These are phyloP conservation scores for Achroia grisella DNA, from an alignment of 1,140 invertebrate genomes.

Conservation along the genomic window DNA sequence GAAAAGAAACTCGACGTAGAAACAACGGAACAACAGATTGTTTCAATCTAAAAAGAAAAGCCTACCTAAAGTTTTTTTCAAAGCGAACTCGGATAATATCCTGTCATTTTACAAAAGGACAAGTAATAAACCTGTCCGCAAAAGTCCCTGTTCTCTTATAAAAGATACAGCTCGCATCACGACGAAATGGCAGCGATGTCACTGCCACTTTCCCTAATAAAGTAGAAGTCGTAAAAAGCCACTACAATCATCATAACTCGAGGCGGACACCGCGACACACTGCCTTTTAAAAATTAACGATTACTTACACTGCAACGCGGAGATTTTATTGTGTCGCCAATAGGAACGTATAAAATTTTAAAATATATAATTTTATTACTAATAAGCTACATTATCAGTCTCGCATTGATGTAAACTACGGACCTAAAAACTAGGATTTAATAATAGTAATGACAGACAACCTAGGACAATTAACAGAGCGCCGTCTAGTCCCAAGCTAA, in stretches of 20 bases:
- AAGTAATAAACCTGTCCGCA: conserved; percentile 39
- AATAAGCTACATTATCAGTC: no score
- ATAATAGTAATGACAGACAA: no score
- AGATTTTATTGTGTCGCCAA: conserved; percentile 3
- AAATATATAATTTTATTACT: no score
- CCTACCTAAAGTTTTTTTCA: conserved; percentile 13
- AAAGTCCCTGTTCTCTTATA: conserved; percentile 30
- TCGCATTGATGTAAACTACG: no score
- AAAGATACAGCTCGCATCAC: conserved; percentile 34
- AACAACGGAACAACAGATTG: background rate
- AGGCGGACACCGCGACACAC: background rate
- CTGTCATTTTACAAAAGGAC: conserved; percentile 27
- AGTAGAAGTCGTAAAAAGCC: conserved; percentile 2
- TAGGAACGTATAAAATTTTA: conserved; percentile 1
- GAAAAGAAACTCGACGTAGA: background rate
- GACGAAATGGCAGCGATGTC: conserved; percentile 31
- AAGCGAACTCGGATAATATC: conserved; percentile 15
- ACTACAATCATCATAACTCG: conserved; percentile 5
- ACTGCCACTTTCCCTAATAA: conserved; percentile 22
- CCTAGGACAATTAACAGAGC: no score
- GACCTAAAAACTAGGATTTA: no score
- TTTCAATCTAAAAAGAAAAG: conserved; percentile 1
- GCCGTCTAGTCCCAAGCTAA: no score
- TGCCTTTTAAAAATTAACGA: conserved; percentile 4
- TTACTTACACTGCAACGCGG: background rate